Percentiles rank a stretch among this genome's conserved stretches.
phyloP scores from a whole-genome alignment of 2,797 vertebrate genomes.

The Gymnoscopelus braueri region DNA sequence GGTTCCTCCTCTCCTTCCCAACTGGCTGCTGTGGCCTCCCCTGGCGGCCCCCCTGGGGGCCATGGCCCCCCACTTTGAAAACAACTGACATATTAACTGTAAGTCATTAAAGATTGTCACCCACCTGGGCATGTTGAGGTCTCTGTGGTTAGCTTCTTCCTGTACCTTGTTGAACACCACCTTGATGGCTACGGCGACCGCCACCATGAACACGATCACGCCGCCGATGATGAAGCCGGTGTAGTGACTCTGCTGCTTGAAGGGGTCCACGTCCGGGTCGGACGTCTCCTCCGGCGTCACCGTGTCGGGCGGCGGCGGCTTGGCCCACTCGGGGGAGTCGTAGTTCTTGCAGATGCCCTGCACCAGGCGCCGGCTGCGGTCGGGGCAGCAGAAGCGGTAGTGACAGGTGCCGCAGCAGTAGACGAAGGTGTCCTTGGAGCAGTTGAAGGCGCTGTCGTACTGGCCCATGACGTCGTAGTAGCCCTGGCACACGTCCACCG shows the following conservation, averaged over 20 bases:
- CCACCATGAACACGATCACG: constrained; percentile 91
- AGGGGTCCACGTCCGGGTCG: constrained; percentile 79
- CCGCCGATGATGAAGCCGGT: constrained; percentile 92
- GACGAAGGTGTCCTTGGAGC: constrained; percentile 89
- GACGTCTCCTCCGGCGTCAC: constrained; percentile 66
- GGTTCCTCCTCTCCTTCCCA: no score
- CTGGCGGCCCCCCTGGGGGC: no score
- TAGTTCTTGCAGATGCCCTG: constrained; percentile 90
- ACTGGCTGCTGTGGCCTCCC: no score
- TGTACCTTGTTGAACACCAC: constrained; percentile 94
- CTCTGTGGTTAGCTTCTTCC: constrained; percentile 87
- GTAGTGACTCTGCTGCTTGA: constrained; percentile 87
- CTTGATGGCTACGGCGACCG: constrained; percentile 89
- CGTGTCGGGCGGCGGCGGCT: constrained; percentile 82
- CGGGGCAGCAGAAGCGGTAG: constrained; percentile 94
- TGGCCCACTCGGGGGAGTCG: constrained; percentile 89
- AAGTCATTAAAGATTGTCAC: neutral
- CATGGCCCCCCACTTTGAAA: no score
- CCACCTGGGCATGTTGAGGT: constrained; percentile 93
- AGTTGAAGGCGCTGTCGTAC: constrained; percentile 91
- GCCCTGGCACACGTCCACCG: constrained; percentile 87
- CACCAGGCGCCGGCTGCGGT: constrained; percentile 85
- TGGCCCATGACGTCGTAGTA: constrained; percentile 96
- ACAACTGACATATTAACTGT: neutral
- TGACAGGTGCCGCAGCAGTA: constrained; percentile 94